Evolutionary conservation across 2,113 vertebrate genomes (phyloP).

Genomic region (Phaethon lepturus): DNA sequence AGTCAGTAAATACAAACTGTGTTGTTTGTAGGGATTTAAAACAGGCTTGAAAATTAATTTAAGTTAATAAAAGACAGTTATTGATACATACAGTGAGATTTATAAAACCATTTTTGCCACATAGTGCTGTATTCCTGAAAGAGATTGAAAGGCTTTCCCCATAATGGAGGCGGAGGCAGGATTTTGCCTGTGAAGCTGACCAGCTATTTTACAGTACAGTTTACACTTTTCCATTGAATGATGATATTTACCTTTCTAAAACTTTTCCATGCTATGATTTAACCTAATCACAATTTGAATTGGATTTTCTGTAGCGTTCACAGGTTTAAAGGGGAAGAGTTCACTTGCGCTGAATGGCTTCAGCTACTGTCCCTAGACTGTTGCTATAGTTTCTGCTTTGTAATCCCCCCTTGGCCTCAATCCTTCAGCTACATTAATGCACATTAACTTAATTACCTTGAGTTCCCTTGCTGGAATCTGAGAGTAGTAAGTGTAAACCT

Average conservation of each 20-base stretch:
- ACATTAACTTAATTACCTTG: conserved; percentile 46
- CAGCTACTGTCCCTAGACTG: neutral
- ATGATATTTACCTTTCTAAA: neutral
- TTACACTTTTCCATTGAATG: neutral
- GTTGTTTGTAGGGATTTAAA: neutral
- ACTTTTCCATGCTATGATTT: neutral
- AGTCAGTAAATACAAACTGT: neutral
- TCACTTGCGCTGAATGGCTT: neutral
- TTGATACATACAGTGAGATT: neutral
- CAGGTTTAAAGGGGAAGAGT: conserved; percentile 50
- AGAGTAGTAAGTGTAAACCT: neutral
- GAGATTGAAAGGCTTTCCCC: neutral
- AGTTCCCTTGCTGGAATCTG: neutral
- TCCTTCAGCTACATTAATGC: conserved; percentile 29
- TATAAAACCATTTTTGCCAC: neutral
- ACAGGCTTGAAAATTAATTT: neutral
- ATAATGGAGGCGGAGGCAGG: neutral
- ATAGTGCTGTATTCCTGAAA: neutral
- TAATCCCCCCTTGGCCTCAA: conserved; percentile 59
- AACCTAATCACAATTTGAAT: neutral
- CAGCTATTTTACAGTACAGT: neutral
- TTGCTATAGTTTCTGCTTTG: conserved; percentile 33
- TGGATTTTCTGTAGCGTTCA: neutral
- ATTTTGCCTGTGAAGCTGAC: neutral
- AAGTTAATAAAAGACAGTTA: neutral